These are phyloP conservation scores for Dryobota labecula DNA, from an alignment of 2,888 invertebrate genomes.

Conservation along the genomic window DNA sequence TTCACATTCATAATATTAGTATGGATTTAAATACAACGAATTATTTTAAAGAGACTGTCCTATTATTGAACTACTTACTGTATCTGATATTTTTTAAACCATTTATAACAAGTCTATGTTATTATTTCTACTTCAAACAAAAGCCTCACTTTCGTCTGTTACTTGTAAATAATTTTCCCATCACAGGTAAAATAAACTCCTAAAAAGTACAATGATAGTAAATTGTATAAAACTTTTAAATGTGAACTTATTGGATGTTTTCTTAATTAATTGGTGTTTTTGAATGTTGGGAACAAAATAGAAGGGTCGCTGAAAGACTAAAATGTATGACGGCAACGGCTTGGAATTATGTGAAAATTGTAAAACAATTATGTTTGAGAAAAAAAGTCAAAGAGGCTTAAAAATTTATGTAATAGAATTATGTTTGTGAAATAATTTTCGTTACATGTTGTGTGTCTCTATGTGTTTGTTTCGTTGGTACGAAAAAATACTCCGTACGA, in stretches of 20 bases:
- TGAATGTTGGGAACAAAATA: constrained; percentile 72
- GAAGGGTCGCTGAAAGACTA: constrained; percentile 42
- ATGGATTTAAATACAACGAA: constrained; percentile 37
- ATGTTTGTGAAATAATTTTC: background rate
- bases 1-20: no score
- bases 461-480: background rate
- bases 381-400: constrained; percentile 27
- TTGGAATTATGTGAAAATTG: constrained; percentile 23
- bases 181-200: constrained; percentile 30
- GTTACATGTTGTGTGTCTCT: background rate
- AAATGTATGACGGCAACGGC: constrained; percentile 38
- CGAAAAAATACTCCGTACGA: background rate
- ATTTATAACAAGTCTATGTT: background rate
- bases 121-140: background rate
- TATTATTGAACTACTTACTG: background rate
- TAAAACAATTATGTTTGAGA: constrained; percentile 21
- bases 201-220: constrained; percentile 11
- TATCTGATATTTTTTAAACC: no score
- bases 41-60: background rate
- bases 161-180: constrained; percentile 18
- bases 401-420: constrained; percentile 15
- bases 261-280: constrained; percentile 63
- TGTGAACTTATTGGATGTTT: constrained; percentile 65
- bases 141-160: background rate
- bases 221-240: constrained; percentile 53